Conservation (phyloP, 2,888 invertebrate species). For the Lamellibrachia columna region DNA sequence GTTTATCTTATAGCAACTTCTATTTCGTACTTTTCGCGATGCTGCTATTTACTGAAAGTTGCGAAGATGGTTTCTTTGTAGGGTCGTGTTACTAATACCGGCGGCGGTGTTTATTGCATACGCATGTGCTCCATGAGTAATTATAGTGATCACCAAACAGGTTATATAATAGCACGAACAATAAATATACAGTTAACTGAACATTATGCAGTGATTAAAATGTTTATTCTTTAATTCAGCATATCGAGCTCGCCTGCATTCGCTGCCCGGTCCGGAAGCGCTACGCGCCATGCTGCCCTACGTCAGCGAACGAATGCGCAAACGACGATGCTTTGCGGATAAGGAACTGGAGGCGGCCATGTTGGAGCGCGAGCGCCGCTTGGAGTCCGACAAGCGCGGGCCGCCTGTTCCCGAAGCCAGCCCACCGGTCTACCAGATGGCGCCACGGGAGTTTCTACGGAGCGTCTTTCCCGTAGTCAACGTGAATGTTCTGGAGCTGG, state of each 20-base stretch:
- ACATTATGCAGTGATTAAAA: background rate
- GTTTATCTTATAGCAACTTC: background rate
- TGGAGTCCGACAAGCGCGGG: conserved; percentile 42
- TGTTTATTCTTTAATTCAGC: conserved; percentile 45
- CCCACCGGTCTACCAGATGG: conserved; percentile 36
- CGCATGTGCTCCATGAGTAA: background rate
- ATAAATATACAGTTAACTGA: background rate
- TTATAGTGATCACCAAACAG: background rate
- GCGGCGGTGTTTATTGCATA: background rate
- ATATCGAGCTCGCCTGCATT: conserved; percentile 54
- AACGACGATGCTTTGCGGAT: conserved; percentile 68
- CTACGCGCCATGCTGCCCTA: conserved; percentile 54
- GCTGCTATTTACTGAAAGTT: conserved; percentile 5
- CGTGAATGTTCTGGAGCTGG: conserved; percentile 51
- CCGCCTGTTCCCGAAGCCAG: conserved; percentile 21
- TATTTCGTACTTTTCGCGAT: conserved; percentile 9
- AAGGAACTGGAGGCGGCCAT: conserved; percentile 65
- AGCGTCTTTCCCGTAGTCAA: conserved; percentile 53
- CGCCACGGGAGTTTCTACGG: conserved; percentile 48
- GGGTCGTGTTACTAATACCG: conserved; percentile 6
- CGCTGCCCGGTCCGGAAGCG: conserved; percentile 51
- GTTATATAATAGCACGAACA: background rate
- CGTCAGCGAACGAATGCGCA: conserved; percentile 72
- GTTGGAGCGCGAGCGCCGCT: conserved; percentile 57
- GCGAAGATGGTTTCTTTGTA: background rate